phyloP scores from a whole-genome alignment of 2,888 invertebrate species.

The Eurois occulta region DNA sequence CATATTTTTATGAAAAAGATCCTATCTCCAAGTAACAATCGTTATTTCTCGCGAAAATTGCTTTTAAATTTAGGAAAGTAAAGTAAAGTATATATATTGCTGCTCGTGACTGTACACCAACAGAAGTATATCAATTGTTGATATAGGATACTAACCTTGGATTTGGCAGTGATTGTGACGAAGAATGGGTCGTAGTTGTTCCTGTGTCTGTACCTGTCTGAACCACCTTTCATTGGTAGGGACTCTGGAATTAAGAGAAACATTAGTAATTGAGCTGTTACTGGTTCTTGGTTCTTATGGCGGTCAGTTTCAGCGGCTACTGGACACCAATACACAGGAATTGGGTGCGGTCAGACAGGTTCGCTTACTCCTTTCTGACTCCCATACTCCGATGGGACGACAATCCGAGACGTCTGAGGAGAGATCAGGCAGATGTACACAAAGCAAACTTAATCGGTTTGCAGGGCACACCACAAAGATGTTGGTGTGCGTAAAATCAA shows the following conservation, averaged over 20 bases:
- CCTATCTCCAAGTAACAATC: too few species aligned
- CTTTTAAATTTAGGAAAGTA: too few species aligned
- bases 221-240: constrained; percentile 84
- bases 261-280: background rate
- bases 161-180: constrained; percentile 80
- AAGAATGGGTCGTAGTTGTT: constrained; percentile 87
- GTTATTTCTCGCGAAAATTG: too few species aligned
- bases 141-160: constrained; percentile 75
- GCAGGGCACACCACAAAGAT: too few species aligned
- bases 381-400: background rate
- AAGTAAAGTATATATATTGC: too few species aligned
- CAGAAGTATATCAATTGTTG: constrained; percentile 10
- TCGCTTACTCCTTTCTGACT: background rate
- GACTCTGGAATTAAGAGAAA: constrained; percentile 77
- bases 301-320: background rate
- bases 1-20: too few species aligned
- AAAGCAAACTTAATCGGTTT: too few species aligned
- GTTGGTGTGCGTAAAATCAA: too few species aligned
- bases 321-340: background rate
- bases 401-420: background rate
- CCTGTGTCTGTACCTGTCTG: constrained; percentile 83
- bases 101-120: constrained; percentile 14
- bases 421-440: background rate
- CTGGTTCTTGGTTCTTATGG: too few species aligned
- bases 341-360: too few species aligned